Base-by-base conservation (phyloP, 2,113 vertebrate species). In the Plecturocebus donacophilus region DNA sequence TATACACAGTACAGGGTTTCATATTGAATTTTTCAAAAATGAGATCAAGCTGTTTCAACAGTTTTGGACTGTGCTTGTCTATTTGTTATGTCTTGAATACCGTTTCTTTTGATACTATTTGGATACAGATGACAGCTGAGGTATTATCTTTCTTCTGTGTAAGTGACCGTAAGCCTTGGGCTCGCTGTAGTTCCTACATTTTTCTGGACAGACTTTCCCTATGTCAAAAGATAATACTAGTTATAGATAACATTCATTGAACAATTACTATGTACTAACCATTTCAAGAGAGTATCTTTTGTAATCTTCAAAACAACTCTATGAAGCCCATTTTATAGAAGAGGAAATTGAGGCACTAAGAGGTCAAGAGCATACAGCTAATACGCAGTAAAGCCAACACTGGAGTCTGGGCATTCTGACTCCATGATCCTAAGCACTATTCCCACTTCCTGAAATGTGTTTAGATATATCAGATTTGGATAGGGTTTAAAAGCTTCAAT, bases 1-100 rank as follows among this genome's bases (percentile, higher is more conserved):
- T 17, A 54, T 0, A 8, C 0, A 14, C 68, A 35, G 35, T 14
- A 14, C 21, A 14, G 21, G 17, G 38, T 71, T 97, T 87, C 77
- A 32, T 17, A 52, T 14, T 11, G 14, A 76, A 89, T 45, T 94
- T 83, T 79, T 77, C n/a, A 82, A 96, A 90, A 73, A 20, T 80
- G 61, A 94, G 9, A 58, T 79, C 16, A 16, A 87, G 68, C 5
- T 49, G 10, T 20, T 5, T 13, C 38, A 71, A 38, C 23, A 21
- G 13, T 68, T 94, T 90, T 23, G 52, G 47, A 61, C 30, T 8
- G 38, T 83, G 27, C 17, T 87, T 27, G 88, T 49, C 79, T 87
- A 73, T 77, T 80, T 81, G 11, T 32, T 68, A 54, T 76, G 45
- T 73, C 20, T 23, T 20, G 20, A 54, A 38, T 20, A 13, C 27